A percentile compares a stretch with the other conserved stretches of the same genome.
Conservation (phyloP, 1,140 invertebrate genomes). For the Stegodyphus mimosarum region DNA sequence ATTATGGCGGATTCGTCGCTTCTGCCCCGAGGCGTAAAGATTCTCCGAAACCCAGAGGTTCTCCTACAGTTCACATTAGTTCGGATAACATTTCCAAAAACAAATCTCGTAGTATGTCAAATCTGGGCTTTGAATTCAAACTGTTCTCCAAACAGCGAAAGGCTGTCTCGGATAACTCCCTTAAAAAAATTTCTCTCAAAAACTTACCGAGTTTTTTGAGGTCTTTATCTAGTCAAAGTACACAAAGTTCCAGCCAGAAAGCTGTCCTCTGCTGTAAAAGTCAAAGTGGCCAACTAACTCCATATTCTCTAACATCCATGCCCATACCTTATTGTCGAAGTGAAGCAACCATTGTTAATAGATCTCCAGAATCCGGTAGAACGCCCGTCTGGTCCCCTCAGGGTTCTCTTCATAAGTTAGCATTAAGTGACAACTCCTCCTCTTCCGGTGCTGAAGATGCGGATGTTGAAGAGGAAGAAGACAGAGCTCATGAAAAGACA, state of each 20-base stretch:
- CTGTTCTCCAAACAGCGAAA: conserved; percentile 53
- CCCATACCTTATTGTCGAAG: conserved; percentile 44
- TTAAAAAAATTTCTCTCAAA: conserved; percentile 62
- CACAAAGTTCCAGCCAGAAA: conserved; percentile 25
- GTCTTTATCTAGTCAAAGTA: conserved; percentile 63
- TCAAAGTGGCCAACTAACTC: conserved; percentile 15
- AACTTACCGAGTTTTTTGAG: conserved; percentile 61
- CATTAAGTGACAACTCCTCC: neutral
- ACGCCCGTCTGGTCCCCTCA: conserved; percentile 7
- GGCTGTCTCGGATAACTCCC: conserved; percentile 62
- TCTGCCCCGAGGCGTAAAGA: neutral
- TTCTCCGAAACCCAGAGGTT: neutral
- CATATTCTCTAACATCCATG: neutral
- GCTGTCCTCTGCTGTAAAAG: conserved; percentile 9
- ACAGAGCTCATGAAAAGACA: neutral
- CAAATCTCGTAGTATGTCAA: conserved; percentile 43
- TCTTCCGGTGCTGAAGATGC: conserved; percentile 35
- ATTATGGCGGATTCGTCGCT: conserved; percentile 12
- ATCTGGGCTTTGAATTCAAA: conserved; percentile 30
- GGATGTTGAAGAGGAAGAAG: conserved; percentile 38
- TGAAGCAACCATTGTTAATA: conserved; percentile 38
- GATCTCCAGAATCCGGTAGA: conserved; percentile 9
- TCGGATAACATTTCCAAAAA: conserved; percentile 41
- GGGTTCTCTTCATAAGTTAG: neutral
- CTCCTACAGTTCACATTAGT: conserved; percentile 25